Base-by-base conservation (phyloP, 2,888 invertebrate species). In the Tupiocoris notatus region DNA sequence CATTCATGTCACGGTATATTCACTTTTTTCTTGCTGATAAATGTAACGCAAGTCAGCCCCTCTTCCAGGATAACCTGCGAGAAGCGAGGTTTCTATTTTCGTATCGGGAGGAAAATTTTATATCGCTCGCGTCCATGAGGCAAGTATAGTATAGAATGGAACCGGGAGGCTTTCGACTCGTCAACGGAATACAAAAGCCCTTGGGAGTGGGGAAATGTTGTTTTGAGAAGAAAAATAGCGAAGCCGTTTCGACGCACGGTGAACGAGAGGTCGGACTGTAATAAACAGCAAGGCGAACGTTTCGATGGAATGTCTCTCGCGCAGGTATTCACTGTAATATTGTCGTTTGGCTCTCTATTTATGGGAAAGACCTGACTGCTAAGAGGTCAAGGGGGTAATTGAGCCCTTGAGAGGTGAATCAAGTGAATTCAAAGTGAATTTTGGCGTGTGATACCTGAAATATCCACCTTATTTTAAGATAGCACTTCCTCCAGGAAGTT, bases 241-340 rank as follows among this genome's bases (percentile, higher is more conserved):
- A 39, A 12, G 12, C 6, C 39, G 39, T 39, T n/a, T n/a, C n/a
- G n/a, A n/a, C 39, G 39, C 39, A 12, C 39, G 39, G 12, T 39
- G 39, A 39, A 39, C 39, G 39, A 39, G 39, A 39, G 39, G 39
- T 39, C 39, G 64, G 25, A 21, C 24, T 24, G 64, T 24, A 64
- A 64, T 64, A 64, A 64, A 64, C 64, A 64, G 64, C 39, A 12
- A 24, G 64, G 39, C 39, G 39, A 3, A 39, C 39, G 3, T 3
- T 39, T 22, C 16, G 12, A 25, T 9, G 64, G 64, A 64, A 64
- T 64, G 64, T 64, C 24, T 64, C 23, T n/a, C 64, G 18, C 23
- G 64, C 24, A 64, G 24, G 64, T 18, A 64, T 64, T 24, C 64
- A 64, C 64, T n/a, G n/a, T n/a, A 64, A 64, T 64, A 64, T 64